phyloP scores from a whole-genome alignment of 2,113 vertebrate species.

The Anhinga rufa region DNA sequence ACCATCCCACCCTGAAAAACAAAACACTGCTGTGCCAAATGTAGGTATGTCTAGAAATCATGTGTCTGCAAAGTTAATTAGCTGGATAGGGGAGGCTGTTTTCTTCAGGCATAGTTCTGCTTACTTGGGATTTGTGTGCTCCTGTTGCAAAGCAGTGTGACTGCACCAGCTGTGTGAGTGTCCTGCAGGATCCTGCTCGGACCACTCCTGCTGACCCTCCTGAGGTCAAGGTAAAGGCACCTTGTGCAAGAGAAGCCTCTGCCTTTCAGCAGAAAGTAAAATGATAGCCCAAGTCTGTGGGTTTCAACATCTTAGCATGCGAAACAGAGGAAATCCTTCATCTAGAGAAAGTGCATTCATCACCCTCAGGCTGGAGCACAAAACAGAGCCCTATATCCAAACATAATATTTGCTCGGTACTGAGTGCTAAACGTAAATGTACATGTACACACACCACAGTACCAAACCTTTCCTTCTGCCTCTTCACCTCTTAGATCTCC shows the following conservation, averaged over 20 bases:
- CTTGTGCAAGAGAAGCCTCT: not conserved
- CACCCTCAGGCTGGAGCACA: not conserved
- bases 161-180: not conserved
- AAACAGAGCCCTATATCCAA: not conserved
- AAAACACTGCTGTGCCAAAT: not conserved
- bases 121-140: not conserved
- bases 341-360: not conserved
- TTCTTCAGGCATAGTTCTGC: not conserved
- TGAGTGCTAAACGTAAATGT: not conserved
- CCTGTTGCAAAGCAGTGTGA: not conserved
- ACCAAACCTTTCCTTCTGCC: not conserved
- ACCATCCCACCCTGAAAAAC: not conserved
- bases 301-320: not conserved
- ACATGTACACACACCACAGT: too few species aligned
- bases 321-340: not conserved
- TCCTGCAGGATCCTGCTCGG: not conserved
- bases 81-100: not conserved
- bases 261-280: not conserved
- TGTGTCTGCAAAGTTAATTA: not conserved
- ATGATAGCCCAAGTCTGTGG: not conserved
- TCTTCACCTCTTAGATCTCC: not conserved
- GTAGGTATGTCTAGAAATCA: not conserved
- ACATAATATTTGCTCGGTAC: not conserved
- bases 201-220: not conserved
- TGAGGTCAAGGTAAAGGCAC: rapidly evolving